A percentile compares a stretch with the other conserved stretches of the same genome.
phyloP scores from a whole-genome alignment of 2,797 vertebrate species.

The Capromys pilorides region DNA sequence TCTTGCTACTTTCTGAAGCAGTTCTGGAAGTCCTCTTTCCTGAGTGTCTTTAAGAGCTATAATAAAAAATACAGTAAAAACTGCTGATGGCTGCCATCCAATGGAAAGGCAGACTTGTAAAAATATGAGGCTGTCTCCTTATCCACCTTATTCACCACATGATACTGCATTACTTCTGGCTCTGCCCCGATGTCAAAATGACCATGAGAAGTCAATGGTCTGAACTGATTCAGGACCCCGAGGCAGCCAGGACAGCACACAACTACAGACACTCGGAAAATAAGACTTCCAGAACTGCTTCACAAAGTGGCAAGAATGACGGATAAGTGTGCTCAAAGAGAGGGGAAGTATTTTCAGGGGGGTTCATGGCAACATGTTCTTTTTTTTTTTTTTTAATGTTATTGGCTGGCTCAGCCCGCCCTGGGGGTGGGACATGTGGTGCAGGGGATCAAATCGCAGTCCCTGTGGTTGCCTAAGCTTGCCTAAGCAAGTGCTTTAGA shows the following conservation, averaged over 20 bases:
- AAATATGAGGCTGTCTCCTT: background rate
- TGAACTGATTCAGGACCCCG: background rate
- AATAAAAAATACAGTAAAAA: background rate
- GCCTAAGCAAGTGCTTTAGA: no score
- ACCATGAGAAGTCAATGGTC: no score
- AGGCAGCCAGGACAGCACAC: background rate
- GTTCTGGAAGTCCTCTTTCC: background rate
- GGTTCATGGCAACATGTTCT: background rate
- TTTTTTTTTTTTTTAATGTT: no score
- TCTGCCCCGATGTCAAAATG: background rate
- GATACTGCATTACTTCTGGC: background rate
- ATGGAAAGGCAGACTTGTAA: background rate
- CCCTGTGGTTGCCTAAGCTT: no score
- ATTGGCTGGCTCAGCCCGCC: no score
- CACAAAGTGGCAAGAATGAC: background rate
- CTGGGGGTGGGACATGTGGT: no score
- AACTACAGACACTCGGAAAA: background rate
- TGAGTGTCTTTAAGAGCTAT: background rate
- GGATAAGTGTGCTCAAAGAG: background rate
- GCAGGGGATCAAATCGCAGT: no score
- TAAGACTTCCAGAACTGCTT: background rate
- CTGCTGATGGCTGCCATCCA: background rate
- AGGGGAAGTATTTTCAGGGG: background rate
- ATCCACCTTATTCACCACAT: background rate
- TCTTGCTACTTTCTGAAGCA: background rate